Conservation (phyloP, 2,113 vertebrate species). For the Syngnathoides biaculeatus region DNA sequence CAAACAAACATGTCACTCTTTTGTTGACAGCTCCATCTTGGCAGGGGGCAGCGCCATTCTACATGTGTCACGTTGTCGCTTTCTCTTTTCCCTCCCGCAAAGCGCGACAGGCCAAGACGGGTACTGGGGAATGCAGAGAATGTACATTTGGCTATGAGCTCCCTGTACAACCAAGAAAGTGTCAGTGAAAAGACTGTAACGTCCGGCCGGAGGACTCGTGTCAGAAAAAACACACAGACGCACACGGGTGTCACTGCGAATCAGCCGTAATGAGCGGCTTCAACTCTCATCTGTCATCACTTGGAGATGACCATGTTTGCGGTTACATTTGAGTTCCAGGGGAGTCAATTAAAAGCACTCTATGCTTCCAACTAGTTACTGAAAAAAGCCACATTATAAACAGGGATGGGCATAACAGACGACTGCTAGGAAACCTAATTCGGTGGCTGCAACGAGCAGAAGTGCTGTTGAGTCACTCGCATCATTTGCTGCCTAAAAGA, state of each 20-base stretch:
- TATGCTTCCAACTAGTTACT: background rate
- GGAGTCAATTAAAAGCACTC: background rate
- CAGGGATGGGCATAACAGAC: background rate
- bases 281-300: background rate
- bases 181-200: background rate
- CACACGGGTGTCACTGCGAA: background rate
- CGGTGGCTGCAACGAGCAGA: too few relatives aligned
- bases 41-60: background rate
- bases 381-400: background rate
- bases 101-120: conserved; percentile 15
- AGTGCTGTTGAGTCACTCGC: too few relatives aligned
- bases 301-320: background rate
- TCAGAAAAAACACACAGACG: background rate
- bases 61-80: background rate
- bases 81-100: background rate
- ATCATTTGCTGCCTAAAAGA: too few relatives aligned
- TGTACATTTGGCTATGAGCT: conserved; percentile 23
- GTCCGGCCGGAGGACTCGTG: background rate
- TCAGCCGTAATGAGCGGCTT: background rate
- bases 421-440: background rate
- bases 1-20: too few relatives aligned
- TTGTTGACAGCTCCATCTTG: too few relatives aligned
- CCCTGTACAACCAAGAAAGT: background rate
- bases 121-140: conserved; percentile 52
- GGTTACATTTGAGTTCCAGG: background rate